Base-by-base conservation (phyloP, 2,113 vertebrate genomes). In the Nothobranchius kuhntae region DNA sequence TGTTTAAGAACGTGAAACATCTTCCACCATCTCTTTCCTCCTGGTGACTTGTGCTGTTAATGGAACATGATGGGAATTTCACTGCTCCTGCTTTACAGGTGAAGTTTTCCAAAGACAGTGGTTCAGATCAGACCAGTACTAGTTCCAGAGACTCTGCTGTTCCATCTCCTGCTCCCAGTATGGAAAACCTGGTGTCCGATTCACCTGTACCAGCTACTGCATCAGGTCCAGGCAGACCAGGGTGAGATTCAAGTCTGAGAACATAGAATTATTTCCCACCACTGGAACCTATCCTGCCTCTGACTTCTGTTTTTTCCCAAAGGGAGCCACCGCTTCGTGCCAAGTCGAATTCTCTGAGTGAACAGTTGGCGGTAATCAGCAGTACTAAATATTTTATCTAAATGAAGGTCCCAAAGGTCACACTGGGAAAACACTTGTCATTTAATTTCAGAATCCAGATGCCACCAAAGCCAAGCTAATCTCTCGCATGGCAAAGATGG, bases 401-500 rank as follows among this genome's bases (percentile, higher is more conserved):
- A 15, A 46, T n/a, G 13, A 13, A 7, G 8, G 38, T 42, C 9
- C 42, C 0, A 35, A n/a, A 6, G 38, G 3, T 6, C 40, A 15
- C 12, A 2, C 10, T 57, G 14, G 11, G 38, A 15, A 17, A 24
- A n/a, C 15, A 3, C 5, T 17, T 48, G 0, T 62, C 21, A 44
- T 55, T 71, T 13, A 66, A 14, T 46, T 55, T 46, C 67, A 99
- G 97, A 95, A 95, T 86, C 95, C 97, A 11, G 95, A 97, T 13
- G 86, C 92, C 10, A 95, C 95, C 45, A 99, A 99, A 87, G 97
- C 97, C 52, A 98, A 97, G 84, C 91, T 99, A 53, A 99, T 99
- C 77, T 98, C 96, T 13, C 94, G 98, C 21, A 99, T 99, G 98
- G 98, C 98, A 2, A 98, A 94, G 83, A 98, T 99, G 98, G 98